Percentiles rank a stretch among this genome's conserved stretches.
Evolutionary conservation across 2,113 vertebrate genomes (phyloP).

Genomic region (Etheostoma spectabile): DNA sequence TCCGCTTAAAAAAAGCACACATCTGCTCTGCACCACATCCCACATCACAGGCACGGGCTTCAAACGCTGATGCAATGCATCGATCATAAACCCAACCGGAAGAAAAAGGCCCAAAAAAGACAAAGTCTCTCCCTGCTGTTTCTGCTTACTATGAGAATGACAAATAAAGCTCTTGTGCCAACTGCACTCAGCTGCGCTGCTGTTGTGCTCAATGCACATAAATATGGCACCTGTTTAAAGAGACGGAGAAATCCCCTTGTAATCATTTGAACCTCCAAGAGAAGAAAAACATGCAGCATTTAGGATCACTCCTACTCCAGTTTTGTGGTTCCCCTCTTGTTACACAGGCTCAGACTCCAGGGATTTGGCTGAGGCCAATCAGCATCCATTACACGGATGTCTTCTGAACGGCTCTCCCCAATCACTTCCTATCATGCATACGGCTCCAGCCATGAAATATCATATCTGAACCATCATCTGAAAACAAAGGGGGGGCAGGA

Average conservation of each 20-base stretch:
- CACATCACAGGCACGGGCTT: constrained; percentile 66
- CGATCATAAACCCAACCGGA: constrained; percentile 63
- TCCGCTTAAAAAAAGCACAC: constrained; percentile 53
- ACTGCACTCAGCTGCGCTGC: constrained; percentile 53
- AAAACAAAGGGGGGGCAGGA: constrained; percentile 60
- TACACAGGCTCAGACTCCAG: constrained; percentile 49
- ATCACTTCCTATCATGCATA: constrained; percentile 78
- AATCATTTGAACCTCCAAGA: constrained; percentile 66
- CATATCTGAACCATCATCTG: constrained; percentile 83
- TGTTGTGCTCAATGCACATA: constrained; percentile 49
- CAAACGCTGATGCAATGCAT: constrained; percentile 70
- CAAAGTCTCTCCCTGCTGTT: constrained; percentile 65
- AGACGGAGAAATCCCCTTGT: constrained; percentile 55
- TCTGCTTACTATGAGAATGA: constrained; percentile 66
- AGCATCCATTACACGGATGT: constrained; percentile 84
- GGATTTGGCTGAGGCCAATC: constrained; percentile 77
- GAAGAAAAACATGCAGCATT: constrained; percentile 45
- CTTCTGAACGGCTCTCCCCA: constrained; percentile 68
- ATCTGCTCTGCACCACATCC: constrained; percentile 72
- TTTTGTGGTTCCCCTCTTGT: constrained; percentile 59
- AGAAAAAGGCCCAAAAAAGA: constrained; percentile 49
- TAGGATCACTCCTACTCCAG: constrained; percentile 46
- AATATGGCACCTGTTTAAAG: constrained; percentile 78
- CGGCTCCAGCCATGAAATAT: constrained; percentile 80
- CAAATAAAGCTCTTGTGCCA: constrained; percentile 50